Conservation (phyloP, 2,888 invertebrate species). For the Itoplectis maculator region DNA sequence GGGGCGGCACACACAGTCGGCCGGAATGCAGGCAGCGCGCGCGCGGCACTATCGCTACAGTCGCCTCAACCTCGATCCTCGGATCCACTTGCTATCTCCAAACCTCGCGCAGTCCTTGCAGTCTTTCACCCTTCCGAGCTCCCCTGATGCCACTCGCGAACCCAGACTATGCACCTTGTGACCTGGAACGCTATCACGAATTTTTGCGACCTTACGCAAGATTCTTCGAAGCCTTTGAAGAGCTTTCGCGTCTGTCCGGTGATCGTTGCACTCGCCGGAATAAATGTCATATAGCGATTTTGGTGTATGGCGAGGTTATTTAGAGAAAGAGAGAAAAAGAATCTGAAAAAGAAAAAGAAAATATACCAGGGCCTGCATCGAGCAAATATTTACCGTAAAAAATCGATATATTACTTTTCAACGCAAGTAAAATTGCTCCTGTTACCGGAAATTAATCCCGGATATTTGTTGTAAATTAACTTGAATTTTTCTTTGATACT, state of each 20-base stretch:
- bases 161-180: slow-evolving; percentile 42
- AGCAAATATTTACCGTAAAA: not conserved
- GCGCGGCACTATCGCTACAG: slow-evolving; percentile 25
- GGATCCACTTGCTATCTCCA: slow-evolving; percentile 29
- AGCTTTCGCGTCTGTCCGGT: not conserved
- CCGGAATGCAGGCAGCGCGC: slow-evolving; percentile 56
- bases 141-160: not conserved
- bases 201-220: slow-evolving; percentile 42
- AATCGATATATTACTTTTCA: no score
- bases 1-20: slow-evolving; percentile 38
- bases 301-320: no score
- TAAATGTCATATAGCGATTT: no score
- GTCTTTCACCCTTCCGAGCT: slow-evolving; percentile 35
- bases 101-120: slow-evolving; percentile 43
- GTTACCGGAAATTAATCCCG: no score
- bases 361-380: no score
- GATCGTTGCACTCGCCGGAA: no score
- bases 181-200: slow-evolving; percentile 49
- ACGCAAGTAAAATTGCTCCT: no score
- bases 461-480: no score
- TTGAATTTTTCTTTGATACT: no score
- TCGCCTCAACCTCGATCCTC: slow-evolving; percentile 39
- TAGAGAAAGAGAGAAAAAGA: no score
- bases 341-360: no score
- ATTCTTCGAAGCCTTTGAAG: slow-evolving; percentile 12